Base-by-base conservation (phyloP, 2,113 vertebrate species). In the Maccullochella peelii region DNA sequence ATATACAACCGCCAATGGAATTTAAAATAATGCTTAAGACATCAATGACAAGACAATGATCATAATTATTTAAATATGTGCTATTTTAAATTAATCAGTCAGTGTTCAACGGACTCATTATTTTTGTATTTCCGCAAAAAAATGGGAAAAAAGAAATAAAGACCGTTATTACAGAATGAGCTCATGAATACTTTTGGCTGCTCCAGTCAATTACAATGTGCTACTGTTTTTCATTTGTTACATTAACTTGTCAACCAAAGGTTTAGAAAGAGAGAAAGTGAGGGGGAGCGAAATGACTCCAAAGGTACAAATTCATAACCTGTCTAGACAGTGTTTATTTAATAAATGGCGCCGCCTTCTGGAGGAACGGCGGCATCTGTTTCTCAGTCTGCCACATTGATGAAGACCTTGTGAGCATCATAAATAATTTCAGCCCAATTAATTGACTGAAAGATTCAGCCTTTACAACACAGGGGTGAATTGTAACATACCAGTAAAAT, bases 341-440 rank as follows among this genome's bases (percentile, higher is more conserved):
- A 91, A 89, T 81, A 90, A 91, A 94, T 89, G 87, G 92, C 94
- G 93, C 94, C 93, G 73, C 91, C 93, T 91, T 74, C 81, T 93
- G 94, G 92, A 73, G 54, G 52, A 74, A n/a, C 10, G 15, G 18
- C 44, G 36, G 68, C 0, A 80, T 52, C 9, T 55, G 73, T 38
- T 25, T 36, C 12, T 73, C 10, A 15, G 7, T 73, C 47, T 61
- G 61, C n/a, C 44, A 57, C 23, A 15, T 0, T 6, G 20, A 74
- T 47, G n/a, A 63, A 76, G 40, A 62, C 21, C 47, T 59, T 4
- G 30, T 42, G 63, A 58, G 40, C 15, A 23, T 76, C 42, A 55
- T 49, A 27, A 68, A 72, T 79, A 61, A 76, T 33, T 79, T 83
- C 12, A 77, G 44, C 36, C 59, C 82, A 62, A 21, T 72, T 42